Evolutionary conservation across 2,113 vertebrate genomes (phyloP).

Genomic region (Neolamprologus sp.): DNA sequence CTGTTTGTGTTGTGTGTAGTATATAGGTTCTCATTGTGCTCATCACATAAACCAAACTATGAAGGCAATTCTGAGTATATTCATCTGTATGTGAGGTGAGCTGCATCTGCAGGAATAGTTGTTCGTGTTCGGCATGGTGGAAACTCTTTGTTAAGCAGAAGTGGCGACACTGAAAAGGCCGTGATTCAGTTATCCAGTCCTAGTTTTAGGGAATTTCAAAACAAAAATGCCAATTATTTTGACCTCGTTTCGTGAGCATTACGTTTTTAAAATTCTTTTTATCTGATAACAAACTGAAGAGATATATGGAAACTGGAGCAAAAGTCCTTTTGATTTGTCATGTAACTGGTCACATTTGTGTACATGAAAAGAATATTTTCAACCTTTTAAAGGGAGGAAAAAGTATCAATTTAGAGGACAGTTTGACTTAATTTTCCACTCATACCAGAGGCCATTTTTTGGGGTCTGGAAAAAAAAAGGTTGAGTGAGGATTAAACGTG

Average conservation of each 20-base stretch:
- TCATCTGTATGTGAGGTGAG: background rate
- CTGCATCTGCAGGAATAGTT: background rate
- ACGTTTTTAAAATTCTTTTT: rapidly evolving
- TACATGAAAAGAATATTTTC: background rate
- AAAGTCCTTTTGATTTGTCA: background rate
- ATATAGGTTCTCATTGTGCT: background rate
- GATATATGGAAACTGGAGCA: background rate
- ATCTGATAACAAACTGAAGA: background rate
- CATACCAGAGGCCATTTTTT: background rate
- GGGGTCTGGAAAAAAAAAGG: background rate
- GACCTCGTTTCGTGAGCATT: background rate
- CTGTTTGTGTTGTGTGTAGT: background rate
- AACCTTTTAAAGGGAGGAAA: background rate
- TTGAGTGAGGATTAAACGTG: background rate
- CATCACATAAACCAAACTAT: background rate
- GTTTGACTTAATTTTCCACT: background rate
- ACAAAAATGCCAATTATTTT: background rate
- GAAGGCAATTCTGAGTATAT: background rate
- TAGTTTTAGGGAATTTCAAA: background rate
- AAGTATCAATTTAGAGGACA: background rate
- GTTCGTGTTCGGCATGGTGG: background rate
- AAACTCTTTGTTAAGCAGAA: background rate
- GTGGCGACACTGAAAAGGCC: background rate
- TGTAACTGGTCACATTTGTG: background rate
- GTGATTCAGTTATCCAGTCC: background rate